Evolutionary conservation across 2,888 invertebrate genomes (phyloP).

Genomic region (Drosophila emarginata): DNA sequence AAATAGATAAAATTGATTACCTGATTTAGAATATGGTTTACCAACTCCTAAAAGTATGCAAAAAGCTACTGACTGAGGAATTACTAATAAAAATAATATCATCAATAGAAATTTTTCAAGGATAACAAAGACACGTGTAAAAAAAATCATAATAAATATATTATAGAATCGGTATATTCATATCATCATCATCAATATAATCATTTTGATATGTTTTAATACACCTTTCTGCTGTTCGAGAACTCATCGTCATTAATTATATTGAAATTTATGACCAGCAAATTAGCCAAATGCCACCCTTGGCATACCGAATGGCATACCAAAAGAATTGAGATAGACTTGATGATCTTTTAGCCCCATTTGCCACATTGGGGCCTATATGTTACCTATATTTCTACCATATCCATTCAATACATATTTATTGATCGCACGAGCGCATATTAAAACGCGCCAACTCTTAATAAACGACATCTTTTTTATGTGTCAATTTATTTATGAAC

Average conservation of each 20-base stretch:
- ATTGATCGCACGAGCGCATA: constrained; percentile 47
- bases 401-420: constrained; percentile 27
- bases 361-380: constrained; percentile 4
- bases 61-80: too few relatives aligned
- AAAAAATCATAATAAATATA: too few relatives aligned
- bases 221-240: constrained; percentile 53
- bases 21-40: too few relatives aligned
- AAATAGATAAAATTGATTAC: too few relatives aligned
- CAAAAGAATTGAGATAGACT: constrained; percentile 23
- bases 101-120: too few relatives aligned
- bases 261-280: constrained; percentile 57
- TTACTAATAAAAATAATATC: too few relatives aligned
- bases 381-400: neutral
- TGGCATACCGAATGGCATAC: neutral
- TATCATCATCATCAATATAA: neutral
- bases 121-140: too few relatives aligned
- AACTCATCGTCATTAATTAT: constrained; percentile 51
- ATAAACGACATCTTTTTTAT: constrained; percentile 42
- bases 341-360: neutral
- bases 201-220: constrained; percentile 1
- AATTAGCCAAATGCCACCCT: constrained; percentile 32
- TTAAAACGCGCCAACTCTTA: constrained; percentile 37
- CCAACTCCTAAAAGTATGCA: too few relatives aligned
- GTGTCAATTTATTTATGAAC: constrained; percentile 61
- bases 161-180: neutral